A percentile compares a stretch with the other conserved stretches of the same genome.
Conservation (phyloP, 2,113 vertebrate genomes). For the Tragelaphus scriptus region DNA sequence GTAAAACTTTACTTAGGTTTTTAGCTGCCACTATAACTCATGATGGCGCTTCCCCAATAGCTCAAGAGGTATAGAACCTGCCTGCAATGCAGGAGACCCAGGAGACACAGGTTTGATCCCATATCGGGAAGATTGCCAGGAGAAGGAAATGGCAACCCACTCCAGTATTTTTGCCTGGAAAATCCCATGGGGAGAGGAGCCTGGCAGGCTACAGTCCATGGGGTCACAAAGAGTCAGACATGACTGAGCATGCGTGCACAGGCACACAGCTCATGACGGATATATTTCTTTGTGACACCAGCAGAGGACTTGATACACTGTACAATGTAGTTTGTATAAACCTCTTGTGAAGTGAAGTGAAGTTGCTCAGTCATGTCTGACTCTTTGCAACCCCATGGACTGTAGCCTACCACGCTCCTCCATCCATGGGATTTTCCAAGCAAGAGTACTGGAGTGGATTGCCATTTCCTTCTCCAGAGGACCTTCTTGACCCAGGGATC, state of each 20-base stretch:
- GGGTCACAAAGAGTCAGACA: not conserved
- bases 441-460: too few species aligned
- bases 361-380: too few species aligned
- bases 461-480: too few species aligned
- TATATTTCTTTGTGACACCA: not conserved
- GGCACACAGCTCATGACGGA: not conserved
- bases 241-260: not conserved
- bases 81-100: not conserved
- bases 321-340: not conserved
- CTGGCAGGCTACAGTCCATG: not conserved
- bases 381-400: too few species aligned
- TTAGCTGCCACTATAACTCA: not conserved
- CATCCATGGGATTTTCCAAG: too few species aligned
- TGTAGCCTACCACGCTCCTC: too few species aligned
- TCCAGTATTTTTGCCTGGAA: not conserved
- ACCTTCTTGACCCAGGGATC: too few species aligned
- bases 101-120: not conserved
- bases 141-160: not conserved
- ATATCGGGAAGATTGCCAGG: not conserved
- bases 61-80: not conserved
- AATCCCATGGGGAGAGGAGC: not conserved
- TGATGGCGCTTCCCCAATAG: accelerated
- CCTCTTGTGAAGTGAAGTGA: not conserved
- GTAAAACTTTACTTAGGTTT: not conserved
- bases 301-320: not conserved